Evolutionary conservation across 1,140 invertebrate species (phyloP).

Genomic region (Euura lappo): DNA sequence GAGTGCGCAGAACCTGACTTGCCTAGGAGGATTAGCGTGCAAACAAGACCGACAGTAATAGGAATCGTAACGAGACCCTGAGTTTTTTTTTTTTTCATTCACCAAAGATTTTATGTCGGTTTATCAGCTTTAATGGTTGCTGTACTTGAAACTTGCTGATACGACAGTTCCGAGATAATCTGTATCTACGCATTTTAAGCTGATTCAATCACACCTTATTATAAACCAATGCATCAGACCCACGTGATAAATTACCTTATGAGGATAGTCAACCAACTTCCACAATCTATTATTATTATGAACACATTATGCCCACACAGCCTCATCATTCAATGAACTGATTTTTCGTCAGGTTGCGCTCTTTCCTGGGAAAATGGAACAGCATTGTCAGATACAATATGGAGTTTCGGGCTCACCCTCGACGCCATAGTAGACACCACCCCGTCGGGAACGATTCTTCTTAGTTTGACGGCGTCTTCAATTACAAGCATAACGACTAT

Average conservation of each 20-base stretch:
- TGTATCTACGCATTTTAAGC: not conserved
- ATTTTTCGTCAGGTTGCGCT: not conserved
- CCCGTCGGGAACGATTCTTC: not conserved
- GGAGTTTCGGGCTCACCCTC: not conserved
- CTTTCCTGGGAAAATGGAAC: not conserved
- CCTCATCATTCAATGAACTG: too few relatives aligned
- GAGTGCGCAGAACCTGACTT: too few relatives aligned
- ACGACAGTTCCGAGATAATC: not conserved
- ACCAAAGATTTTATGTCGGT: not conserved
- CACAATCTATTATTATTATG: too few relatives aligned
- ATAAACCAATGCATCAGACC: not conserved
- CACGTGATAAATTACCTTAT: not conserved
- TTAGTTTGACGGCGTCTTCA: not conserved
- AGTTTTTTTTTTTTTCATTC: too few relatives aligned
- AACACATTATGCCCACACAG: too few relatives aligned
- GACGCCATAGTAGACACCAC: not conserved
- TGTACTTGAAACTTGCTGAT: not conserved
- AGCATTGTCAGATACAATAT: not conserved
- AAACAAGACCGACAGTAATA: too few relatives aligned
- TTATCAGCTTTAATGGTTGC: not conserved
- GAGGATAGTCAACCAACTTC: too few relatives aligned
- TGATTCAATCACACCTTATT: not conserved
- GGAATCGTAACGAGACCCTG: too few relatives aligned
- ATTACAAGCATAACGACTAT: not conserved
- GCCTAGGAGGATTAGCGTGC: too few relatives aligned